Evolutionary conservation across 2,113 vertebrate genomes (phyloP).

Genomic region (Phylloscopus whistleri): DNA sequence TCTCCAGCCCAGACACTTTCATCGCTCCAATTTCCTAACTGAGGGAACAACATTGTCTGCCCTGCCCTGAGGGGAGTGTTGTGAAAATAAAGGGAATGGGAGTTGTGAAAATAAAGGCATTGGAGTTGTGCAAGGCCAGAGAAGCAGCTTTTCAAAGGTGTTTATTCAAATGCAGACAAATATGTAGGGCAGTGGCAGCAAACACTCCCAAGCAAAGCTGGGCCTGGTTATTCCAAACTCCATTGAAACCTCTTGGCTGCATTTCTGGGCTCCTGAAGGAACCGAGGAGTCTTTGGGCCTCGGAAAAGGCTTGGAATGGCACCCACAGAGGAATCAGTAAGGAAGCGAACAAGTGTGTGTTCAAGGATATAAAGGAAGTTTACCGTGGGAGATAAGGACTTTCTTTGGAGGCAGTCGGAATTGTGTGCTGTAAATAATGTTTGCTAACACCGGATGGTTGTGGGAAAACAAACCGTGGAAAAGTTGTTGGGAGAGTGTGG

Average conservation of each 20-base stretch:
- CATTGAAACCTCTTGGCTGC: not conserved
- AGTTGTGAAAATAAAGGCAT: constrained; percentile 30
- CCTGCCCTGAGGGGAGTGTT: constrained; percentile 6
- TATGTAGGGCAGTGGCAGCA: not conserved
- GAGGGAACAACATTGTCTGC: constrained; percentile 22
- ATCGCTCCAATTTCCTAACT: not conserved
- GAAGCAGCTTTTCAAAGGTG: constrained; percentile 42
- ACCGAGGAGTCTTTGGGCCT: not conserved
- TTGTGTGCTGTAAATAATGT: not conserved
- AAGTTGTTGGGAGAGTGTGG: not conserved
- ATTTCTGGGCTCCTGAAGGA: not conserved
- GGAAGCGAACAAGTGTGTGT: not conserved
- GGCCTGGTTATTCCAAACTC: not conserved
- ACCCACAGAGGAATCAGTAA: not conserved
- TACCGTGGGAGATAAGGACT: not conserved
- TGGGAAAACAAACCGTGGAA: not conserved
- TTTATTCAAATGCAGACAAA: constrained; percentile 46
- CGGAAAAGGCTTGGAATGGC: not conserved
- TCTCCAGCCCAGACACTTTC: constrained; percentile 16
- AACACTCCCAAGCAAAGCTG: not conserved
- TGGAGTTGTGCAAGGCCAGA: constrained; percentile 33
- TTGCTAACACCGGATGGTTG: not conserved
- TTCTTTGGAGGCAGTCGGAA: not conserved
- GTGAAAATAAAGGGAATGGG: constrained; percentile 27
- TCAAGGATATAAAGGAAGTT: not conserved